Evolutionary conservation across 37 sponge, comb jelly and placozoan genomes (phyloP), one percentile per base, ranked within the genome.

Genomic region (Aplysina aerophoba): DNA sequence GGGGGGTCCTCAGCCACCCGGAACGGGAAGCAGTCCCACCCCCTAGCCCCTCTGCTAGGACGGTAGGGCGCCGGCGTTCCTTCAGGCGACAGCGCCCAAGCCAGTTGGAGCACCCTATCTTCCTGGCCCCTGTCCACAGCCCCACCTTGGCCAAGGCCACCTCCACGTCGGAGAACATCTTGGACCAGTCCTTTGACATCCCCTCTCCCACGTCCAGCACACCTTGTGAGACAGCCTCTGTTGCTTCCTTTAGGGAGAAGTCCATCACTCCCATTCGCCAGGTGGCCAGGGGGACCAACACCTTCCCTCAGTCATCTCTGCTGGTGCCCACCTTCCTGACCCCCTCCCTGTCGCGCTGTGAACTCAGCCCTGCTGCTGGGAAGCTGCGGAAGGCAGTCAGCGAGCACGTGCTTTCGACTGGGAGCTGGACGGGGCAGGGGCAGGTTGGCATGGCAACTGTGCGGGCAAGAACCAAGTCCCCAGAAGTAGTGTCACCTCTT

Each of bases 181-280:
- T 75, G 31, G 78, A 75, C n/a, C 78, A 22, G n/a, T 75, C 78
- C 25, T 75, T 75, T 75, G 78, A 75, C 78, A 75, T 75, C 54
- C 78, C 78, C 33, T 75, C 78, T 4, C 78, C 78, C 1, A 75
- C 38, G 53, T 39, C 78, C 1, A 20, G 54, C 37, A 40, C 41
- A 17, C 78, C 78, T 15, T 24, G 20, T 17, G 54, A 50, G 2
- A 15, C 78, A 75, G 53, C 78, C 37, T 75, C 78, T 4, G 6
- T 69, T 30, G 19, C 34, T 5, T 69, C 71, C 6, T 17, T 30
- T 16, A 69, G 33, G 34, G 34, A 30, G 35, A 69, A 69, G 34
- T 27, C 71, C 4, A 30, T 16, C 12, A 16, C 71, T 27, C 33
- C 71, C 28, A 30, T 69, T 24, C 71, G 35, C 34, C 71, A 69